Percentiles rank a stretch among this genome's conserved stretches.
Conservation (phyloP, 1,140 invertebrate genomes). For the Aethina tumida region DNA sequence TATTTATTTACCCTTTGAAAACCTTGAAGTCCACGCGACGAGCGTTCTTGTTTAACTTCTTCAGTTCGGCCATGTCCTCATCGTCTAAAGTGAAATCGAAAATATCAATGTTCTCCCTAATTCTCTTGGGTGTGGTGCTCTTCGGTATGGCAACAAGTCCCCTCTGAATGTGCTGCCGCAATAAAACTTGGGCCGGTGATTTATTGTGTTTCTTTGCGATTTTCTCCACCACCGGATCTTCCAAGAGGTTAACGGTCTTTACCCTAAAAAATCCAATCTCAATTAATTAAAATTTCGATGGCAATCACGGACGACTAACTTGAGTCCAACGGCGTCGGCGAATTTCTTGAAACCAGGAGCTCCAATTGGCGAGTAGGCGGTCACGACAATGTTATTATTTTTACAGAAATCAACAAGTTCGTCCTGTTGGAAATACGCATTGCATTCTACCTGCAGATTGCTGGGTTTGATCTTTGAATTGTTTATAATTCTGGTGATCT, state of each 20-base stretch:
- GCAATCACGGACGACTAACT: constrained; percentile 27
- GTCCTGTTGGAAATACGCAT: constrained; percentile 74
- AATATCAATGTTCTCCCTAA: constrained; percentile 51
- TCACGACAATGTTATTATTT: constrained; percentile 59
- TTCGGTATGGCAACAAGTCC: constrained; percentile 71
- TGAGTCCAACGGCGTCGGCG: constrained; percentile 35
- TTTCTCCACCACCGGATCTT: constrained; percentile 50
- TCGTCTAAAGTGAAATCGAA: constrained; percentile 46
- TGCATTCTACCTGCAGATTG: constrained; percentile 69
- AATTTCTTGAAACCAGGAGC: constrained; percentile 48
- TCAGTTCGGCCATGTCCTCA: constrained; percentile 42
- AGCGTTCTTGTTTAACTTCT: constrained; percentile 46
- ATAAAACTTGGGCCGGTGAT: constrained; percentile 63
- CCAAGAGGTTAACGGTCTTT: constrained; percentile 52
- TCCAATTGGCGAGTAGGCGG: constrained; percentile 76
- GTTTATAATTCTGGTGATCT: constrained; percentile 54
- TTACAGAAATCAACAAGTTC: constrained; percentile 64
- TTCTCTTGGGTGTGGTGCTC: constrained; percentile 56
- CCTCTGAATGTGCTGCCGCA: constrained; percentile 61
- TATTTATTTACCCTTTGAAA: constrained; percentile 32
- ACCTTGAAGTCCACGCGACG: constrained; percentile 55
- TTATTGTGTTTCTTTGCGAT: constrained; percentile 57
- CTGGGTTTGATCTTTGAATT: constrained; percentile 55
- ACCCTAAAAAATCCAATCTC: constrained; percentile 16
- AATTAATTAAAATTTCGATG: no score